Evolutionary conservation across 2,113 vertebrate species (phyloP).

Genomic region (Mastomys coucha): DNA sequence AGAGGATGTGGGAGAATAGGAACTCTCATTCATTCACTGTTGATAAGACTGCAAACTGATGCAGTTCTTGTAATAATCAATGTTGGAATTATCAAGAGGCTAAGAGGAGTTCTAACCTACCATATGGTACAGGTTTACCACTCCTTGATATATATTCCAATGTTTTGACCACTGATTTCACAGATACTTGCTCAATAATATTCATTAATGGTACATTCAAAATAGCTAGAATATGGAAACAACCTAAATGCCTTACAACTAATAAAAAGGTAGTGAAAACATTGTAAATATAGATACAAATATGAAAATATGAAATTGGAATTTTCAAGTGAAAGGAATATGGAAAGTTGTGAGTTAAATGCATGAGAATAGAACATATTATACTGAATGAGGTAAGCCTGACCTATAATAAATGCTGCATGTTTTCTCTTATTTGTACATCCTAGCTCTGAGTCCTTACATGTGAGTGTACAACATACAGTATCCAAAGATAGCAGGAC

Average conservation of each 20-base stretch:
- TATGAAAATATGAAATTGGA: background rate
- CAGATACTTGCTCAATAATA: background rate
- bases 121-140: background rate
- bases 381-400: background rate
- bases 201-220: background rate
- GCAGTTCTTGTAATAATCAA: background rate
- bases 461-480: background rate
- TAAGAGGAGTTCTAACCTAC: background rate
- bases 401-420: background rate
- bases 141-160: too few species aligned
- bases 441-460: background rate
- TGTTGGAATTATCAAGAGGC: background rate
- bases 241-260: background rate
- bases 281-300: background rate
- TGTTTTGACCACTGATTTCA: background rate
- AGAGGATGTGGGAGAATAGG: background rate
- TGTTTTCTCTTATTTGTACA: background rate
- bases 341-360: background rate
- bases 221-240: background rate
- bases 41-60: background rate
- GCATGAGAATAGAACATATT: background rate
- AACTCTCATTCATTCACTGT: background rate
- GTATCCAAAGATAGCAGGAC: background rate
- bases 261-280: background rate
- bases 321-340: background rate